Conservation (phyloP, 2,797 vertebrate genomes). For the Gadopsis bispinosus region DNA sequence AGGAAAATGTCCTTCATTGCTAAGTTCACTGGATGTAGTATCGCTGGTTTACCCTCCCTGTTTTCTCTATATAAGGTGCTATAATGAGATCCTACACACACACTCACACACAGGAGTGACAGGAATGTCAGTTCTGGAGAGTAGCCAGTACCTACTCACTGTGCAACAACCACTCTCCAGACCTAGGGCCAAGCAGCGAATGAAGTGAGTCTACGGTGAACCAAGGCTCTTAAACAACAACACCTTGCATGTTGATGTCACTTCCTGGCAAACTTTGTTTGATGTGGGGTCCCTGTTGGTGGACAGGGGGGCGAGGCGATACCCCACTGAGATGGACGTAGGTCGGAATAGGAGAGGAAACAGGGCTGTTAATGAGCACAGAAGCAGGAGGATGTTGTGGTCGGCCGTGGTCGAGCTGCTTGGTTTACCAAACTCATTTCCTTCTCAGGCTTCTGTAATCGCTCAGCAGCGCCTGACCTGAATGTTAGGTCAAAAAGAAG, state of each 20-base stretch:
- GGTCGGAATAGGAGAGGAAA: conserved; percentile 54
- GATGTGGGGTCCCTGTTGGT: conserved; percentile 71
- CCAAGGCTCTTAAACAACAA: conserved; percentile 63
- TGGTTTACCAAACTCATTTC: conserved; percentile 57
- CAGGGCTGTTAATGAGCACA: conserved; percentile 63
- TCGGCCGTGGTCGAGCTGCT: conserved; percentile 34
- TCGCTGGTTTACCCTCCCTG: conserved; percentile 16
- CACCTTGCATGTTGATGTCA: conserved; percentile 68
- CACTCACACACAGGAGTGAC: conserved; percentile 48
- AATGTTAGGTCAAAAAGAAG: conserved; percentile 31
- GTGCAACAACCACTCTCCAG: conserved; percentile 36
- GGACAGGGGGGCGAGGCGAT: conserved; percentile 46
- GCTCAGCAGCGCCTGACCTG: conserved; percentile 34
- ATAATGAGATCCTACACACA: conserved; percentile 45
- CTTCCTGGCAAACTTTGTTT: conserved; percentile 70
- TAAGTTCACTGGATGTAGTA: conserved; percentile 26
- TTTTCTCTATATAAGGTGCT: conserved; percentile 64
- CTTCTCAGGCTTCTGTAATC: conserved; percentile 40
- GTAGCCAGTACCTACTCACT: conserved; percentile 66
- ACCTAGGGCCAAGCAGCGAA: conserved; percentile 36
- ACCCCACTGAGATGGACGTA: conserved; percentile 58
- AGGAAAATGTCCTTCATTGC: conserved; percentile 16
- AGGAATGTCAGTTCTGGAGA: conserved; percentile 65
- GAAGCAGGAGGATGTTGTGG: conserved; percentile 72
- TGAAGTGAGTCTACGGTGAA: conserved; percentile 55